Base-by-base conservation (phyloP, 1,140 invertebrate species). In the Drosophila punjabiensis region DNA sequence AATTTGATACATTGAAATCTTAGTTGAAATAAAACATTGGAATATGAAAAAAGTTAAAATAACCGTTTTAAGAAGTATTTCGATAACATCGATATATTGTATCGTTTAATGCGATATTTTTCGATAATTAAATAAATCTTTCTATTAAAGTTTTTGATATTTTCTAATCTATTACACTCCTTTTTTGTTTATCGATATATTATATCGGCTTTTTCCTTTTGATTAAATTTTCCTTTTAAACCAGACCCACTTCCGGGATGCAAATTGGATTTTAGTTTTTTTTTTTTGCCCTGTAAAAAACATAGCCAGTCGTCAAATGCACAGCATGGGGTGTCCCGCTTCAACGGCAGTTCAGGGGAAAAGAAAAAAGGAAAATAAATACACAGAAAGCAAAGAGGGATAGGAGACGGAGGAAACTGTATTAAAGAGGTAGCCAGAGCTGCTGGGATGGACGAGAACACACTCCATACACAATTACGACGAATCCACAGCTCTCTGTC, bases 381-480 rank as follows among this genome's bases (percentile, higher is more conserved):
- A 50, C 14, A 66, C 32, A 56, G 37, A 65, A 37, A 65, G 28
- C 16, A 18, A 53, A 7, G n/a, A 11, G 50, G 50, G 5, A 43
- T 20, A 58, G 30, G 41, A 68, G 65, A 47, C 37, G 35, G 20
- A 30, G 52, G 50, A 81, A 85, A 85, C 66, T 89, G 82, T 88
- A 89, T 88, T 88, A 81, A 89, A 85, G 85, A 88, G 78, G 73
- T 63, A 81, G 65, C 41, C 45, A 33, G 28, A 32, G 55, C 67
- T n/a, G 45, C 20, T 41, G 43, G 68, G 63, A 87, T 64, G 68
- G 71, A 67, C 84, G 84, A 79, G 74, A 73, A 85, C 74, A 73
- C 83, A 76, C 83, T 89, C 86, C 86, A 89, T 89, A 85, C 81
- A 83, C 85, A 88, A 88, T 88, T 89, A 89, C 85, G 67, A 84